Evolutionary conservation across 2,113 vertebrate genomes (phyloP), one percentile per base, ranked within the genome.

Genomic region (Puntigrus tetrazona): DNA sequence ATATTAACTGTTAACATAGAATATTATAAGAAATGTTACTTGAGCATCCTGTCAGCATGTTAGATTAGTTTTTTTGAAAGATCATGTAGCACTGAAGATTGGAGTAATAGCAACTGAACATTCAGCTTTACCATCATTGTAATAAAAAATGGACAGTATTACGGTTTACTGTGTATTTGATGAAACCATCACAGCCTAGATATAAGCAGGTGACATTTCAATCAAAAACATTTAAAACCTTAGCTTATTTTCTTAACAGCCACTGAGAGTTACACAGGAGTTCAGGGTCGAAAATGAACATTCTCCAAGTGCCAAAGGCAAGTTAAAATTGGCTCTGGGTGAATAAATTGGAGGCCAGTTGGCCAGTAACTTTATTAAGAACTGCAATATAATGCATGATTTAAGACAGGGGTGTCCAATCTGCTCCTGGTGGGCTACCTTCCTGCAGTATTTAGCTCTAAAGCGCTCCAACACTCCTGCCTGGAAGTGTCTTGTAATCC

Each of bases 371-470:
- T 63, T 63, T 63, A 29, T 29, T 63, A 63, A 27, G 25, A 63
- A 29, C 4, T 63, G 59, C 25, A 63, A 63, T 63, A 63, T 29
- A 11, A 63, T 29, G 59, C 59, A 63, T 29, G 59, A 63, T 63
- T 72, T 72, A 72, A 72, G 20, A 72, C 5, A 41, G n/a, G 11
- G 69, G 22, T 72, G 36, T 72, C 38, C 69, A 43, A 25, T 10
- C 69, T 72, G n/a, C 38, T 69, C 65, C 34, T 69, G 34, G 34
- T 36, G 9, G 61, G 61, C 27, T 14, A 31, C 61, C 65, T 72
- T 72, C 22, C 38, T 72, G n/a, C 69, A 72, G 20, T 43, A 72
- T 72, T 72, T 25, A 72, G n/a, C 10, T 72, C 38, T 11, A 72
- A 43, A 43, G 10, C 3, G 69, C 11, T 72, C n/a, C n/a, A 16